Percentiles rank a stretch among this genome's conserved stretches.
These are phyloP conservation scores for Monoplex corrugatus DNA, from an alignment of 2,888 invertebrate genomes.

Conservation along the genomic window DNA sequence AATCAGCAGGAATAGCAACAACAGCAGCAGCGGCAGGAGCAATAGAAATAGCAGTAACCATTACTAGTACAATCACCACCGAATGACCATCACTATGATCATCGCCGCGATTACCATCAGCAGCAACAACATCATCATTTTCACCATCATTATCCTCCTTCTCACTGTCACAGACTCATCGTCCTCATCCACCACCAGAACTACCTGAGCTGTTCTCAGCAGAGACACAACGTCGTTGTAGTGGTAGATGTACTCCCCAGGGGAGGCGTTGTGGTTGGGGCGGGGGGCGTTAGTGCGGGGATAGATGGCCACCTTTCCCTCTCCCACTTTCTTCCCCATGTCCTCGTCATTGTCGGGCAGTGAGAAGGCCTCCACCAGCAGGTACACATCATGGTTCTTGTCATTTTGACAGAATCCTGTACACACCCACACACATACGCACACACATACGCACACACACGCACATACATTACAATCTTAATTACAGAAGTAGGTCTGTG, in stretches of 20 bases:
- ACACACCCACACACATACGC: neutral
- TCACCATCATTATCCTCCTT: no score
- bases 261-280: slow-evolving; percentile 70
- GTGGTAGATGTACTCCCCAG: slow-evolving; percentile 75
- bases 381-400: slow-evolving; percentile 76
- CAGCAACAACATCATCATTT: no score
- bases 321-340: slow-evolving; percentile 72
- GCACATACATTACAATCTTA: no score
- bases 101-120: no score
- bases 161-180: no score
- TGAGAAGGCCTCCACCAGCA: slow-evolving; percentile 75
- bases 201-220: slow-evolving; percentile 68
- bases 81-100: neutral
- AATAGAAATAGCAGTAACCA: no score
- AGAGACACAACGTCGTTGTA: slow-evolving; percentile 73
- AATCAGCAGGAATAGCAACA: no score
- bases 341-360: slow-evolving; percentile 63
- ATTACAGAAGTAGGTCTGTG: no score
- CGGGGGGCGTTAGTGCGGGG: slow-evolving; percentile 76
- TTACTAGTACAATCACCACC: no score
- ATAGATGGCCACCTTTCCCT: slow-evolving; percentile 78
- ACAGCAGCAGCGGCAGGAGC: no score
- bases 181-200: neutral
- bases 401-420: slow-evolving; percentile 79
- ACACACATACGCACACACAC: neutral